phyloP scores from a whole-genome alignment of 2,113 vertebrate species.

The Cisticola juncidis region DNA sequence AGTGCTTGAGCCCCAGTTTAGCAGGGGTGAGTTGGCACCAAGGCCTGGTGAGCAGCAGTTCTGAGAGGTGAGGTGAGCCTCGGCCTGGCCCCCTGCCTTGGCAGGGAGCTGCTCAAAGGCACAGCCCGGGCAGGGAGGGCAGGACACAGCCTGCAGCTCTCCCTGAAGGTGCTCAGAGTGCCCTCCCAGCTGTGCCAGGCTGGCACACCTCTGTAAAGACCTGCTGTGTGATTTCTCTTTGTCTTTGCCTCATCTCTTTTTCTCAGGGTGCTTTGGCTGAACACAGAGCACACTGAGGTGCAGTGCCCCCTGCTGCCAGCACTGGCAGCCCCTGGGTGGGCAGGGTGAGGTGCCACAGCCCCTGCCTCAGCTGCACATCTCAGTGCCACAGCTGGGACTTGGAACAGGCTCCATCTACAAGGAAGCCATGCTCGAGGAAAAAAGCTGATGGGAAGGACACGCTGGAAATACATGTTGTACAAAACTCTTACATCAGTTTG shows the following conservation, averaged over 20 bases:
- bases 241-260: not conserved
- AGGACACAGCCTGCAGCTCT: fast-evolving
- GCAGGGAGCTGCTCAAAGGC: fast-evolving
- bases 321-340: not conserved
- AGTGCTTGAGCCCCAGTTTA: not conserved
- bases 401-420: not conserved
- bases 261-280: not conserved
- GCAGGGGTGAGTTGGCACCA: not conserved
- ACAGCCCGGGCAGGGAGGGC: not conserved
- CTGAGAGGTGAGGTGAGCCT: not conserved
- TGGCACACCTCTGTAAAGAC: not conserved
- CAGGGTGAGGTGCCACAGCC: not conserved
- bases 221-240: not conserved
- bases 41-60: fast-evolving
- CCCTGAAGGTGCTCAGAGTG: not conserved
- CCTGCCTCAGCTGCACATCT: fast-evolving
- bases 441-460: not conserved
- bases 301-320: not conserved
- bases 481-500: not conserved
- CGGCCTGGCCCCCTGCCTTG: fast-evolving
- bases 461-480: not conserved
- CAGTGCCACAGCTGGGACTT: not conserved
- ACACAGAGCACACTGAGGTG: fast-evolving
- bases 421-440: not conserved
- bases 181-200: not conserved